Evolutionary conservation across 2,113 vertebrate species (phyloP).

Genomic region (Gambusia affinis): DNA sequence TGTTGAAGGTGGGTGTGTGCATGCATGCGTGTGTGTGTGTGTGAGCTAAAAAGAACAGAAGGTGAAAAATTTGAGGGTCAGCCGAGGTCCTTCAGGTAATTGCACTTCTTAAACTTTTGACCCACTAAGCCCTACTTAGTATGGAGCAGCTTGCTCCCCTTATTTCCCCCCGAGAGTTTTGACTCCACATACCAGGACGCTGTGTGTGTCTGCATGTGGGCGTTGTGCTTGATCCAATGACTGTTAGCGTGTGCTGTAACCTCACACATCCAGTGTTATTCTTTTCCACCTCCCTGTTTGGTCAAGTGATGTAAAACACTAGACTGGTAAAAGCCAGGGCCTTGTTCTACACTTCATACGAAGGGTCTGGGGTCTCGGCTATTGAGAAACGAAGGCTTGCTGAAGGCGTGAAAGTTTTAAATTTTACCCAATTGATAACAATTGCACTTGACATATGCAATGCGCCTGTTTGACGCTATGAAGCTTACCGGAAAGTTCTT

Average conservation of each 20-base stretch:
- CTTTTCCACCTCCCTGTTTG: slow-evolving; percentile 35
- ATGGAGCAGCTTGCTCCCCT: slow-evolving; percentile 53
- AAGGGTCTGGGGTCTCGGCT: no score
- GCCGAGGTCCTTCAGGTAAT: slow-evolving; percentile 76
- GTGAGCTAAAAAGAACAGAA: slow-evolving; percentile 57
- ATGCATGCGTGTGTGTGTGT: no score
- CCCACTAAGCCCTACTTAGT: slow-evolving; percentile 59
- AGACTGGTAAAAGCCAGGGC: no score
- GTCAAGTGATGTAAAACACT: slow-evolving; percentile 29
- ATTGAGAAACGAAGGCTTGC: no score
- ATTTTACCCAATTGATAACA: no score
- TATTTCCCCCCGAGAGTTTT: slow-evolving; percentile 71
- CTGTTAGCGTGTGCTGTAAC: slow-evolving; percentile 48
- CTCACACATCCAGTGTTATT: slow-evolving; percentile 37
- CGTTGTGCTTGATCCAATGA: slow-evolving; percentile 14
- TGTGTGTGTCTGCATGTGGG: slow-evolving; percentile 3
- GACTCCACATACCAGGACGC: slow-evolving; percentile 55
- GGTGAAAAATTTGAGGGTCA: slow-evolving; percentile 74
- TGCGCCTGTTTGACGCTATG: no score
- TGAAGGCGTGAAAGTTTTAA: no score
- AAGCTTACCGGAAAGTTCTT: no score
- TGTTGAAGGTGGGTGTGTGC: slow-evolving; percentile 40
- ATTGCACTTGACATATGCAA: no score
- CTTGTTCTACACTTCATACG: no score
- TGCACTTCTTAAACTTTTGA: slow-evolving; percentile 80